Conservation (phyloP, 2,888 invertebrate species). For the Notocelia uddmanniana region DNA sequence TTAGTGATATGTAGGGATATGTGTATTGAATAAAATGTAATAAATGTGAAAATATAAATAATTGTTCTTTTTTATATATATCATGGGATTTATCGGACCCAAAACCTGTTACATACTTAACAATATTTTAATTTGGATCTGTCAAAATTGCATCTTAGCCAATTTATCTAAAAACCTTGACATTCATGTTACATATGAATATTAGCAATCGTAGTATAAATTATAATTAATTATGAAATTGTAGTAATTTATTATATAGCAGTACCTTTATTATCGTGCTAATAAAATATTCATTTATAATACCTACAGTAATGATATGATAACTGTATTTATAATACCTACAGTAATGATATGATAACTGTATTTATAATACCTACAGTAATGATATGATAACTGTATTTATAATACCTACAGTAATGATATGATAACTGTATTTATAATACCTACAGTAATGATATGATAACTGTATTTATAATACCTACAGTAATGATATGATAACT, state of each 20-base stretch:
- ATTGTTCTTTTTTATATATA: too few species aligned
- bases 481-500: too few species aligned
- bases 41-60: too few species aligned
- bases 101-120: not conserved
- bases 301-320: not conserved
- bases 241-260: constrained; percentile 8
- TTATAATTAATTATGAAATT: constrained; percentile 25
- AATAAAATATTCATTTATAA: not conserved
- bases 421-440: too few species aligned
- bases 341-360: too few species aligned
- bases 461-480: too few species aligned
- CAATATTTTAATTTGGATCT: constrained; percentile 8
- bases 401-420: too few species aligned
- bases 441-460: too few species aligned
- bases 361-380: too few species aligned
- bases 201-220: constrained; percentile 29
- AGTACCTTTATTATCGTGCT: constrained; percentile 1
- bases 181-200: constrained; percentile 31
- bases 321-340: not conserved
- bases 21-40: too few species aligned
- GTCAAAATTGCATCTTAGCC: constrained; percentile 6
- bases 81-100: not conserved
- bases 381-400: too few species aligned
- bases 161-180: constrained; percentile 39
- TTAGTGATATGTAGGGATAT: too few species aligned